A percentile compares a stretch with the other conserved stretches of the same genome.
Conservation (phyloP, 2,797 vertebrate species). For the Takifugu ocellatus region DNA sequence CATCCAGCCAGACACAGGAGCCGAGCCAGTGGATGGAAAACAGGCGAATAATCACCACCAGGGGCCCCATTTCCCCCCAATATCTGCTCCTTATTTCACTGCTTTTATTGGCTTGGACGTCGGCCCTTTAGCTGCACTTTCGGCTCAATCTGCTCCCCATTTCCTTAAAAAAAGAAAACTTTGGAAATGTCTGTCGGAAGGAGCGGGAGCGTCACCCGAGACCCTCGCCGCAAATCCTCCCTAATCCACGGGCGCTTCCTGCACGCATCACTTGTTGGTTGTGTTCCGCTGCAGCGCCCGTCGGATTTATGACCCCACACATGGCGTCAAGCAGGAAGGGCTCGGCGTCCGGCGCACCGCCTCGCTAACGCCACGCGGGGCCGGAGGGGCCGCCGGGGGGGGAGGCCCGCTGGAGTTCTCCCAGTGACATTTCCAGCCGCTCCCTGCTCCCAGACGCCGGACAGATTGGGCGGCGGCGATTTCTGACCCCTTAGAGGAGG, state of each 20-base stretch:
- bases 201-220: too few species aligned
- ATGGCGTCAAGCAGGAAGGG: constrained; percentile 61
- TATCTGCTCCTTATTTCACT: constrained; percentile 45
- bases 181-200: constrained; percentile 25
- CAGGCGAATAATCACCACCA: constrained; percentile 52
- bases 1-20: constrained; percentile 52
- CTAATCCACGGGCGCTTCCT: constrained; percentile 66
- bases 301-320: constrained; percentile 74
- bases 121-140: constrained; percentile 27
- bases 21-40: constrained; percentile 60
- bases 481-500: constrained; percentile 45
- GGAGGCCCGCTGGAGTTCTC: constrained; percentile 7
- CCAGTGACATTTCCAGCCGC: constrained; percentile 37
- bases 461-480: constrained; percentile 49
- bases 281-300: constrained; percentile 46
- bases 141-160: constrained; percentile 28
- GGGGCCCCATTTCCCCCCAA: constrained; percentile 42
- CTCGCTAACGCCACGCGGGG: constrained; percentile 3
- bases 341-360: constrained; percentile 30
- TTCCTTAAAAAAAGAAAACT: constrained; percentile 26
- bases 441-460: constrained; percentile 34
- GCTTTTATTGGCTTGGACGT: constrained; percentile 39
- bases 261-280: constrained; percentile 46
- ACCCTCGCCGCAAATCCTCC: constrained; percentile 51
- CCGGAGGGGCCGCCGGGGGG: not conserved